Evolutionary conservation across 2,113 vertebrate genomes (phyloP), one percentile per base, ranked within the genome.

Genomic region (Hylia prasina): DNA sequence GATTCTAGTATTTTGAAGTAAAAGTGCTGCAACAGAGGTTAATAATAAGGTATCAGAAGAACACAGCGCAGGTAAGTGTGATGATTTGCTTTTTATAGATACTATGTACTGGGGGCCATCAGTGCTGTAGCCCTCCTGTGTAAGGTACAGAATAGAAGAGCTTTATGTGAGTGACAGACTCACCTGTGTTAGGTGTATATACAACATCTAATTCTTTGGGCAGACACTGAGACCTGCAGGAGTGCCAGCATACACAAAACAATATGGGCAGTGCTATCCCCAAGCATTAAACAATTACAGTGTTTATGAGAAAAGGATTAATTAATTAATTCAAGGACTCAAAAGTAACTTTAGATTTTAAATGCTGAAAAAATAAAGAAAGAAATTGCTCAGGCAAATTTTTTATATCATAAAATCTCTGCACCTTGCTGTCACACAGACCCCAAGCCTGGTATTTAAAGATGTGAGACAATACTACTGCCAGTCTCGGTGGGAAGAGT

Each of bases 131-230:
- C n/a, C 18, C 40, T 84, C 31, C 42, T 70, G 7, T 22, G 37
- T 15, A 33, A 79, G 39, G 71, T 31, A 30, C 33, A 66, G 82
- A 48, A 54, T 3, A 28, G 68, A 60, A 48, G 33, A 69, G 68
- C 45, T 82, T 63, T 47, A 35, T 2, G 0, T 27, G 33, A 93
- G 68, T 51, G 54, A 2, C 1, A 56, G 42, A 57, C 18, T 91
- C 4, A 4, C 35, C 6, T 0, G 6, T 57, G 16, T 70, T 63
- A 23, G 0, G 0, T 15, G 35, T 15, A n/a, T 3, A 3, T 6
- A 30, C 11, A 37, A 1, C 9, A 42, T 8, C 54, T 25, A 37
- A 37, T 20, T 45, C 50, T 33, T 19, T 27, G 42, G 50, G 45
- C 33, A 23, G 12, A 10, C 6, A 54, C 64, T 0, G 4, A 57